Evolutionary conservation across 2,113 vertebrate species (phyloP).

Genomic region (Numenius arquata): DNA sequence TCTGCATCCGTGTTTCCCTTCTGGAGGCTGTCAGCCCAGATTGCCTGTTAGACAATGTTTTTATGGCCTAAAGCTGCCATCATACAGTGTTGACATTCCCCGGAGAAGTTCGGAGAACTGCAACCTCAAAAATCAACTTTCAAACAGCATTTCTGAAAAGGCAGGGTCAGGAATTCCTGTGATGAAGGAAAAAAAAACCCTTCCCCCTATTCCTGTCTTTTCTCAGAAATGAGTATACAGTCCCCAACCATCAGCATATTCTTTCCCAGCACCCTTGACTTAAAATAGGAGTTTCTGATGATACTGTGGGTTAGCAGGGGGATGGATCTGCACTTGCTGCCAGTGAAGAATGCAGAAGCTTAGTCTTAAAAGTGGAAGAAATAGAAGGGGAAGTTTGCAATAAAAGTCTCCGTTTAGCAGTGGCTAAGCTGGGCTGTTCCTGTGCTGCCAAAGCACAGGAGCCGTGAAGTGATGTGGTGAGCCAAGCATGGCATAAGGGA

Average conservation of each 20-base stretch:
- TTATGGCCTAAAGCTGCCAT: neutral
- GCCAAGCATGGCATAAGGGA: accelerated
- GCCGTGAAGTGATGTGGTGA: accelerated
- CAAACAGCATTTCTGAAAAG: neutral
- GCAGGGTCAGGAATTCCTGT: neutral
- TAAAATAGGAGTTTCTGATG: accelerated
- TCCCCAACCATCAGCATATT: neutral
- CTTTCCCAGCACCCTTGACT: neutral
- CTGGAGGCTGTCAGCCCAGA: neutral
- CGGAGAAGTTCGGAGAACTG: neutral
- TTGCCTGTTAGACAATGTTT: neutral
- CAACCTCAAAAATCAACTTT: neutral
- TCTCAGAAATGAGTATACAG: neutral
- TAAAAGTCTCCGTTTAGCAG: neutral
- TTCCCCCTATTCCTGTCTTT: neutral
- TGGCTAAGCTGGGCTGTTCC: accelerated
- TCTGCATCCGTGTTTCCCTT: neutral
- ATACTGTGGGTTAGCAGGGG: neutral
- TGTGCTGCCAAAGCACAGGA: neutral
- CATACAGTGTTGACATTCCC: neutral
- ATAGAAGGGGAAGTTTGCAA: neutral
- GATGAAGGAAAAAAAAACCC: neutral
- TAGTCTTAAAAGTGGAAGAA: neutral
- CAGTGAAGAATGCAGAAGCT: neutral
- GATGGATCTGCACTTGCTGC: neutral